A percentile compares a stretch with the other conserved stretches of the same genome.
Evolutionary conservation across 2,797 vertebrate genomes (phyloP).

Genomic region (Amblyopsis hoosieri): DNA sequence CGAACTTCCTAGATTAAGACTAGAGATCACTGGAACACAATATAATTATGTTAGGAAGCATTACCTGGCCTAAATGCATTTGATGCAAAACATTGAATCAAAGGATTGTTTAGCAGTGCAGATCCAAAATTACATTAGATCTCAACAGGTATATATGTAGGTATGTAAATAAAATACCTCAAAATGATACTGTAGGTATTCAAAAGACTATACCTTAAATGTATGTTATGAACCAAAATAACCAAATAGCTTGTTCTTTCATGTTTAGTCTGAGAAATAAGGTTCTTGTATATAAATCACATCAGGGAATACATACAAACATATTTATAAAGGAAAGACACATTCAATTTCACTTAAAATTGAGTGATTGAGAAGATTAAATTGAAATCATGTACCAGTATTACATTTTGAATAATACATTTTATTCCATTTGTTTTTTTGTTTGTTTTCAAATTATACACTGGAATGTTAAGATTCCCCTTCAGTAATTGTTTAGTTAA

Average conservation of each 20-base stretch:
- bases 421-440: conserved; percentile 90
- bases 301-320: not conserved
- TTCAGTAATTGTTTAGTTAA: conserved; percentile 60
- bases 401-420: conserved; percentile 79
- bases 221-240: not conserved
- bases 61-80: not conserved
- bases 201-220: no score
- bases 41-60: not conserved
- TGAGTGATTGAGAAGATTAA: not conserved
- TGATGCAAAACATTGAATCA: no score
- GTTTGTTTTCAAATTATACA: conserved; percentile 77
- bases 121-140: no score
- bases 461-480: conserved; percentile 90
- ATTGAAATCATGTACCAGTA: not conserved
- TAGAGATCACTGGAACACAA: not conserved
- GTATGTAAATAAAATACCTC: no score
- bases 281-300: not conserved
- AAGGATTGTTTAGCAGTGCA: no score
- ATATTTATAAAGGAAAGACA: not conserved
- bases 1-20: not conserved
- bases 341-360: not conserved
- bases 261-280: conserved; percentile 9
- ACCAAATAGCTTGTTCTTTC: not conserved
- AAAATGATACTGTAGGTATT: no score
- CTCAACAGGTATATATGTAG: no score